Evolutionary conservation across 2,797 vertebrate species (phyloP), one percentile per base, ranked within the genome.

Genomic region (Cryptoblepharus egeriae): DNA sequence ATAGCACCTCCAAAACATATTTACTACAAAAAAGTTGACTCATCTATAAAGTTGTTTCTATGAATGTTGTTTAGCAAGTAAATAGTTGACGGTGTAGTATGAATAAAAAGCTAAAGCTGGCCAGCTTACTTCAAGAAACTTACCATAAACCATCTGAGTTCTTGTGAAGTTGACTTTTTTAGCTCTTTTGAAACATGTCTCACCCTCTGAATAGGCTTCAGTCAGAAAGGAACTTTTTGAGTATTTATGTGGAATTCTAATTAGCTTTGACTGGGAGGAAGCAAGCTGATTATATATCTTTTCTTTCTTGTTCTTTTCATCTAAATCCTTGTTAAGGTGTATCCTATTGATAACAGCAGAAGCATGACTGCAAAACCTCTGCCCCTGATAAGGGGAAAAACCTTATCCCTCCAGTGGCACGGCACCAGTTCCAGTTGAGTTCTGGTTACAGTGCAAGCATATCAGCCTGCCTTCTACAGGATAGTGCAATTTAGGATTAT

Each of bases 201-300:
- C 9, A 9, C 45, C 12, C 45, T 49, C 45, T 49, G 45, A 49
- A 89, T 26, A 16, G 4, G 20, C 24, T 88, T 49, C 45, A 49
- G 45, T 49, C 45, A 49, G 45, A 11, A 49, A 49, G 45, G 9
- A 49, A 10, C 7, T 9, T 49, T 49, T n/a, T 83, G 86, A 1
- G 1, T 57, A 32, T 87, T 39, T 81, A 84, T 5, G 1, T 55
- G 39, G 80, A 85, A 85, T 82, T 58, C 73, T 45, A 87, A 74
- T 88, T 55, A 74, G 0, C 24, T 8, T 69, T 37, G 28, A 45
- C n/a, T 81, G 35, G 82, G 84, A 24, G 0, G 30, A 90, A 67
- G 37, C 75, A 5, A 67, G 55, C 81, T 45, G 65, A 0, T n/a
- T n/a, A n/a, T n/a, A n/a, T 0, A 0, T 70, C 52, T 77, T 26